Percentiles rank a stretch among this genome's conserved stretches.
These are phyloP conservation scores for Drusus annulatus DNA, from an alignment of 1,140 invertebrate genomes.

Conservation along the genomic window DNA sequence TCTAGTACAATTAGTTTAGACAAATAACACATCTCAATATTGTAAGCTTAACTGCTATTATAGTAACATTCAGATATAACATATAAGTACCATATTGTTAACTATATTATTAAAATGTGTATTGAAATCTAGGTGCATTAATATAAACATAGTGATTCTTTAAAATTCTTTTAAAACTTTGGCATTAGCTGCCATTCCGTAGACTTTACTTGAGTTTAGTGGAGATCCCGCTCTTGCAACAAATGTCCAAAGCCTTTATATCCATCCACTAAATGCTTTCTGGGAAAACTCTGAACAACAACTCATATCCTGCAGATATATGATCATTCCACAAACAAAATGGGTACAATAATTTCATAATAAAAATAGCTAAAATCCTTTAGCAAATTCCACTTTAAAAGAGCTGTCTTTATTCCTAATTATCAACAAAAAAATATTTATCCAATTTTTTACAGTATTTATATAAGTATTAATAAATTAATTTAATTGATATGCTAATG, in stretches of 20 bases:
- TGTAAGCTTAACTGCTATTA: conserved; percentile 46
- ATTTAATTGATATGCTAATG: conserved; percentile 38
- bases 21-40: conserved; percentile 42
- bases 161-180: conserved; percentile 13
- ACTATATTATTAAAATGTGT: conserved; percentile 51
- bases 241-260: background rate
- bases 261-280: no score
- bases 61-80: conserved; percentile 56
- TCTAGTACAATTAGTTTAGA: conserved; percentile 40
- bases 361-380: conserved; percentile 35
- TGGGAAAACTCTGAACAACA: no score
- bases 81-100: conserved; percentile 51
- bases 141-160: conserved; percentile 36
- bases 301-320: no score
- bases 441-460: conserved; percentile 19
- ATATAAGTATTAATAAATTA: conserved; percentile 33
- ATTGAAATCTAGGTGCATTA: conserved; percentile 52
- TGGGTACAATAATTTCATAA: conserved; percentile 16
- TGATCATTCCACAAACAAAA: no score
- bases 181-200: conserved; percentile 12
- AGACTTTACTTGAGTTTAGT: background rate
- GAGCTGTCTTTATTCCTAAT: conserved; percentile 29
- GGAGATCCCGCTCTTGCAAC: background rate
- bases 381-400: conserved; percentile 5
- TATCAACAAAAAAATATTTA: conserved; percentile 41